A percentile compares a stretch with the other conserved stretches of the same genome.
Evolutionary conservation across 1,140 invertebrate species (phyloP).

Genomic region (Caenorhabditis inopinata): DNA sequence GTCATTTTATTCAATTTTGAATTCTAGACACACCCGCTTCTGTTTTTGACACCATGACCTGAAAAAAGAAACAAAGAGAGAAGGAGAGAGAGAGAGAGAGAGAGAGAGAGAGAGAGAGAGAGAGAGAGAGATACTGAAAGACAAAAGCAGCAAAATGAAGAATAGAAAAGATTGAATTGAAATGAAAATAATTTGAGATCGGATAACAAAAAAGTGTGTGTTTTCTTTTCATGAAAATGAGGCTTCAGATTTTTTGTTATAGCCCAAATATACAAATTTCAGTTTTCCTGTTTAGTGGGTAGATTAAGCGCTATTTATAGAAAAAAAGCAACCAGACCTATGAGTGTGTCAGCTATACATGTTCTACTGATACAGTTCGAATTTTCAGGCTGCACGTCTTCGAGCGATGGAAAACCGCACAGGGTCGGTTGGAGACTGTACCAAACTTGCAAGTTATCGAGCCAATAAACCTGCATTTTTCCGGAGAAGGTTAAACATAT

Average conservation of each 20-base stretch:
- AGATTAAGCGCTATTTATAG: no score
- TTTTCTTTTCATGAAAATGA: conserved; percentile 5
- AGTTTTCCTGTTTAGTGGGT: no score
- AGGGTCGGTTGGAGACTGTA: conserved; percentile 41
- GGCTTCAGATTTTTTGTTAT: neutral
- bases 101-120: neutral
- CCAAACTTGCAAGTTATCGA: conserved; percentile 31
- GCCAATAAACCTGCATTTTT: conserved; percentile 34
- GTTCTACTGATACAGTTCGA: neutral
- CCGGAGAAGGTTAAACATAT: conserved; percentile 12
- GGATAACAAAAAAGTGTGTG: conserved; percentile 2
- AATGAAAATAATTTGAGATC: conserved; percentile 29
- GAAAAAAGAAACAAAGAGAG: neutral
- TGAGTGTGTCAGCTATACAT: no score
- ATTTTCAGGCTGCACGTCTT: conserved; percentile 32
- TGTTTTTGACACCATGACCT: conserved; percentile 12
- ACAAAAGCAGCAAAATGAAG: no score
- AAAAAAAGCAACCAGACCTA: no score
- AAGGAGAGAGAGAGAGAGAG: neutral
- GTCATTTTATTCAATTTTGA: conserved; percentile 3
- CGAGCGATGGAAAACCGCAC: conserved; percentile 42
- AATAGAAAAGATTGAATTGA: conserved; percentile 14
- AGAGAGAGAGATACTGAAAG: no score
- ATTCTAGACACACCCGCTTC: neutral
- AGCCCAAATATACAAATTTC: no score